These are phyloP conservation scores for Eubucco bourcierii DNA, from an alignment of 2,113 vertebrate species.

Conservation along the genomic window DNA sequence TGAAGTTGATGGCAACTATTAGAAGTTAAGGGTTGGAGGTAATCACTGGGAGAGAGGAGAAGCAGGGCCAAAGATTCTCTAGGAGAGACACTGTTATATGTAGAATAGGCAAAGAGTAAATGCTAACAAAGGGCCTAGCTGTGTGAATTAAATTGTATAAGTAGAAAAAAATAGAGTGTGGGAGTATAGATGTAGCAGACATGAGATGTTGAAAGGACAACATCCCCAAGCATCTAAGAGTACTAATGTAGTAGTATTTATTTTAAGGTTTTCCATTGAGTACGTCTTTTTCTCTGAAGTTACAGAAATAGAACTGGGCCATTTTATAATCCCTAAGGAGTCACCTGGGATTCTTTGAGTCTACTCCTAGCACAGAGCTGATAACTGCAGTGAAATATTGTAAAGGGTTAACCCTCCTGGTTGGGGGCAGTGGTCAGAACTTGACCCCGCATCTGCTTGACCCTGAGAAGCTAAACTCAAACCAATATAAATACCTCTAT, in stretches of 20 bases:
- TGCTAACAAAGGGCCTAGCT: background rate
- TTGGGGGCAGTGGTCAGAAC: too few relatives aligned
- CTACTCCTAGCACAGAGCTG: background rate
- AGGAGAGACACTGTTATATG: background rate
- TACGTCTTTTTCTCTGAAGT: background rate
- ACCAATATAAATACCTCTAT: background rate
- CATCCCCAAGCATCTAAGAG: background rate
- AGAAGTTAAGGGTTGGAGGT: background rate
- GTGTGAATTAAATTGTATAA: background rate
- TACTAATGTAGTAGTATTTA: background rate
- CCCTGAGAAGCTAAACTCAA: too few relatives aligned
- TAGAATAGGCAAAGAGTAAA: background rate
- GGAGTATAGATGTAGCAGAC: background rate
- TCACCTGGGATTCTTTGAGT: background rate
- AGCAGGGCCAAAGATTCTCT: background rate
- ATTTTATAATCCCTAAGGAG: background rate
- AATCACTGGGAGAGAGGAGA: background rate
- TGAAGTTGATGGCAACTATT: background rate
- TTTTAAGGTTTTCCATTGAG: slow-evolving; percentile 6
- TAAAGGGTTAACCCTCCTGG: too few relatives aligned
- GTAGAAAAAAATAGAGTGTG: background rate
- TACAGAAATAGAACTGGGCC: background rate
- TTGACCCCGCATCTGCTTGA: too few relatives aligned
- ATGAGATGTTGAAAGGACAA: background rate
- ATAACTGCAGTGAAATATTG: background rate